Conservation (phyloP, 35 echinoderm and acorn worm genomes). For the Apostichopus japonicus region DNA sequence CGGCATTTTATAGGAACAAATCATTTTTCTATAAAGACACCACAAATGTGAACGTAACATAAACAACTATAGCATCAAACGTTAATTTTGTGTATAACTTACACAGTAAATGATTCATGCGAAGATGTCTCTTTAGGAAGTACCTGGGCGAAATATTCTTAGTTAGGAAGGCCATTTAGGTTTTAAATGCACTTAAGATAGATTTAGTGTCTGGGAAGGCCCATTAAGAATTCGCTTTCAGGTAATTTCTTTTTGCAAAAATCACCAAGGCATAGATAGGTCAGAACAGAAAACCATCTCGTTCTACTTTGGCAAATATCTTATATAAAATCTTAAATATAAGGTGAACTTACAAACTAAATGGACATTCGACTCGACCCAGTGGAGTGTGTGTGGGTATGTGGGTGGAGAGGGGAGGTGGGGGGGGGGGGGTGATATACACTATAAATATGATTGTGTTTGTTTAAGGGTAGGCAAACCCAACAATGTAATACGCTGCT, state of each 20-base stretch:
- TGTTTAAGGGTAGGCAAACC: too few relatives aligned
- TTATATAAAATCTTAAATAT: too few relatives aligned
- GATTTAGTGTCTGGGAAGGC: neutral
- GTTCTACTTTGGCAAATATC: too few relatives aligned
- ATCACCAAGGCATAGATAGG: neutral
- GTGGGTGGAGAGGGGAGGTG: neutral
- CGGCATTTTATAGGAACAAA: neutral
- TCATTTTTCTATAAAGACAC: neutral
- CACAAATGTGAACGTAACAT: neutral
- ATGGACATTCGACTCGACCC: too few relatives aligned
- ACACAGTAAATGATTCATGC: too few relatives aligned
- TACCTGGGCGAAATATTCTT: neutral
- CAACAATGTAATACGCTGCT: too few relatives aligned
- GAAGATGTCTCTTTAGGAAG: too few relatives aligned
- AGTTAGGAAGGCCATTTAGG: neutral
- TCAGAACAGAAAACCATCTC: neutral
- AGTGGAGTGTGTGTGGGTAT: neutral
- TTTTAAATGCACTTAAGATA: neutral
- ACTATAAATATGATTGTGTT: too few relatives aligned
- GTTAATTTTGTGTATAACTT: neutral
- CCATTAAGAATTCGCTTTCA: neutral
- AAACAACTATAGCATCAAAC: neutral
- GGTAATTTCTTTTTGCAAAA: neutral
- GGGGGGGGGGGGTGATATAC: too few relatives aligned
- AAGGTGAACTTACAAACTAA: too few relatives aligned